Evolutionary conservation across 2,113 vertebrate species (phyloP).

Genomic region (Piprites chloris): DNA sequence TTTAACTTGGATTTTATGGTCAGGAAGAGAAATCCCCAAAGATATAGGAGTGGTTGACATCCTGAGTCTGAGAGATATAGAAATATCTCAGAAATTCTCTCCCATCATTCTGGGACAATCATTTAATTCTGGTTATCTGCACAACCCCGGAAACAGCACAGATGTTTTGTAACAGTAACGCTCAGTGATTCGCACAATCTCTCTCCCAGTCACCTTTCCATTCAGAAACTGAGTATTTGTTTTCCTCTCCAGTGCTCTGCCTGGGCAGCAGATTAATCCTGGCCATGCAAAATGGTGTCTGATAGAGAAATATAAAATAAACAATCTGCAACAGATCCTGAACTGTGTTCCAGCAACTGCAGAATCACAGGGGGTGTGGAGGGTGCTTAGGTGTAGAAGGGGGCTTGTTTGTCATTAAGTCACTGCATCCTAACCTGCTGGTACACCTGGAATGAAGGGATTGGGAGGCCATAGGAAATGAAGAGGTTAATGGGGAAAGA

Average conservation of each 20-base stretch:
- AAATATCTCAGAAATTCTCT: background rate
- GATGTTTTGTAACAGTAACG: background rate
- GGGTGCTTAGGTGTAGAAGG: background rate
- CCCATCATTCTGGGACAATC: background rate
- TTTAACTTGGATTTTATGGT: conserved; percentile 52
- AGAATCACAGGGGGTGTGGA: background rate
- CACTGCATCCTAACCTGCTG: background rate
- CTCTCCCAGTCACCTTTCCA: conserved; percentile 5
- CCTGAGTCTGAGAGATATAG: background rate
- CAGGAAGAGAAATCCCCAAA: conserved; percentile 42
- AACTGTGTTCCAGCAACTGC: background rate
- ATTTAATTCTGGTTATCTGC: conserved; percentile 38
- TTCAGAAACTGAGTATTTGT: conserved; percentile 32
- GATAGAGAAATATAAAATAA: conserved; percentile 4
- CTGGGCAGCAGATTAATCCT: conserved; percentile 27
- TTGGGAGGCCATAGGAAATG: background rate
- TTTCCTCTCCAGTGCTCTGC: conserved; percentile 36
- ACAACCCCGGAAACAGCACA: conserved; percentile 1
- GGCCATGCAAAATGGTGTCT: background rate
- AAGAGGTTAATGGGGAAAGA: background rate
- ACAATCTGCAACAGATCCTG: background rate
- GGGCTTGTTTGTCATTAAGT: background rate
- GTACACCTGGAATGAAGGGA: background rate
- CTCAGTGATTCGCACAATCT: background rate
- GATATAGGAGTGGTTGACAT: background rate